phyloP scores from a whole-genome alignment of 2,113 vertebrate species.

The Furnarius figulus region DNA sequence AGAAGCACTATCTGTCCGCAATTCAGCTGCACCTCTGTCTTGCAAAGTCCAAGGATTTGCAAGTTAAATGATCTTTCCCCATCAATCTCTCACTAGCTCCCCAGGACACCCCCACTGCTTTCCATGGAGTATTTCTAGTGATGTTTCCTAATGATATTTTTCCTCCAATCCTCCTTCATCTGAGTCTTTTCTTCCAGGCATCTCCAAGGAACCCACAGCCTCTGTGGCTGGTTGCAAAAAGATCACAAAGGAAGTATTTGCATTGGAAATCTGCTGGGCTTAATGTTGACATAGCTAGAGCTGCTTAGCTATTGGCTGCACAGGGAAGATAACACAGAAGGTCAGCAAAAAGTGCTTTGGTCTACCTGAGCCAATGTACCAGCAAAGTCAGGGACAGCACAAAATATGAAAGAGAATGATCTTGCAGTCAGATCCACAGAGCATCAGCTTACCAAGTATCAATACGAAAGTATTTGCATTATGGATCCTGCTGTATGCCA shows the following conservation, averaged over 20 bases:
- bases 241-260: not conserved
- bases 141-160: not conserved
- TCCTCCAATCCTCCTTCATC: not conserved
- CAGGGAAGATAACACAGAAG: not conserved
- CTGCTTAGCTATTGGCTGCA: not conserved
- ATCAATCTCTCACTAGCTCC: not conserved
- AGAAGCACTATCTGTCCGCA: not conserved
- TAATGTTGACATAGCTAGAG: not conserved
- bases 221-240: not conserved
- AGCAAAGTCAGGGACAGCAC: not conserved
- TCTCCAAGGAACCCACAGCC: not conserved
- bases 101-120: not conserved
- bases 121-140: not conserved
- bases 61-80: not conserved
- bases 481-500: not conserved
- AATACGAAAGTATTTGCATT: accelerated
- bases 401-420: not conserved
- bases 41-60: not conserved
- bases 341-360: not conserved
- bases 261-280: not conserved
- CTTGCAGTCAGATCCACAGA: not conserved
- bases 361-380: accelerated
- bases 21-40: not conserved
- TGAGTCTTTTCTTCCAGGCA: not conserved
- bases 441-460: not conserved